phyloP scores from a whole-genome alignment of 2,113 vertebrate genomes.

The Ciconia maguari region DNA sequence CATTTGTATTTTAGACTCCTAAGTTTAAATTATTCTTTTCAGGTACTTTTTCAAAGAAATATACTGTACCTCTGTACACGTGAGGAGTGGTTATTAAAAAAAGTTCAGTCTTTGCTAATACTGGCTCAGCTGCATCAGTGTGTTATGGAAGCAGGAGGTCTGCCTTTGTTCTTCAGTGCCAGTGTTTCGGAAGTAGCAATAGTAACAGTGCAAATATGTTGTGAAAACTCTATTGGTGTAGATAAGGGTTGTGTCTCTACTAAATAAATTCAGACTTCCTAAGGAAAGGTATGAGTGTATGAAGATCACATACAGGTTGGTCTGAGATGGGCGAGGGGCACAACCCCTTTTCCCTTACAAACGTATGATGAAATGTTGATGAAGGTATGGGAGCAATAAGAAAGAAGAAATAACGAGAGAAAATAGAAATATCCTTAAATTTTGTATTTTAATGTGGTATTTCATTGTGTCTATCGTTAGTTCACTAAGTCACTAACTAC shows the following conservation, averaged over 20 bases:
- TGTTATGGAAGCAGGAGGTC: not conserved
- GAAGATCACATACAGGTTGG: not conserved
- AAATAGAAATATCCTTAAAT: not conserved
- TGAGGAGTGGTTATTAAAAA: not conserved
- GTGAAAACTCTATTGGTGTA: not conserved
- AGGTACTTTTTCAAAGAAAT: not conserved
- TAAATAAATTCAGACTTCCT: not conserved
- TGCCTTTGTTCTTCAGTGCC: not conserved
- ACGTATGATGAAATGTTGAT: not conserved
- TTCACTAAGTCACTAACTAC: not conserved
- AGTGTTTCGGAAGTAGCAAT: not conserved
- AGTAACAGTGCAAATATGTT: not conserved
- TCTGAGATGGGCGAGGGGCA: not conserved
- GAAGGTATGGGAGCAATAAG: not conserved
- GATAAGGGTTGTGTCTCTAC: not conserved
- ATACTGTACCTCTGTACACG: fast-evolving
- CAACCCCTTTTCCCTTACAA: not conserved
- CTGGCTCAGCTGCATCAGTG: not conserved
- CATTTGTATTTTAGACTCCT: not conserved
- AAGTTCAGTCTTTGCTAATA: not conserved
- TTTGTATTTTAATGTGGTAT: not conserved
- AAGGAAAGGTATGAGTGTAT: not conserved
- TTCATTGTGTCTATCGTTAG: not conserved
- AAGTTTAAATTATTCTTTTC: not conserved
- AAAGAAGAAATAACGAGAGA: not conserved